Conservation (phyloP, 2,888 invertebrate species). For the Thecocarcelia acutangulata region DNA sequence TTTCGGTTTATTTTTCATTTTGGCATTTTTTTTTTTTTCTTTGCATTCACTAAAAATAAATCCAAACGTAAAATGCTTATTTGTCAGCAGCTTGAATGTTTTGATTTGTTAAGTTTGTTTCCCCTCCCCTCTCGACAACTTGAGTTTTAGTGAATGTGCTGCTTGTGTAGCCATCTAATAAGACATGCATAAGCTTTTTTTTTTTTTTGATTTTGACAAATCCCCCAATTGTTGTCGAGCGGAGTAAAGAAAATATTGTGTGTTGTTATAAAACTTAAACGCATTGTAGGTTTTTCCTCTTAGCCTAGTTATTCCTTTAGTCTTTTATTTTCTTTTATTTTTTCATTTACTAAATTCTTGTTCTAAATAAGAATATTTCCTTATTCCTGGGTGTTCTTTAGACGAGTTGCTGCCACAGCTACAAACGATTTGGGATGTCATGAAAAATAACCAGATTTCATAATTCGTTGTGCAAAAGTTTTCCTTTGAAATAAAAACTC, state of each 20-base stretch:
- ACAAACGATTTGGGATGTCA: background rate
- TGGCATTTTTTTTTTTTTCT: background rate
- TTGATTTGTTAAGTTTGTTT: conserved; percentile 10
- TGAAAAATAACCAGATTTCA: conserved; percentile 27
- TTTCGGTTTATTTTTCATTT: conserved; percentile 32
- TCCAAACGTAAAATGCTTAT: conserved; percentile 44
- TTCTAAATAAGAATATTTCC: background rate
- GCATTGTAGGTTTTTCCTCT: conserved; percentile 32
- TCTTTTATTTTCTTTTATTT: conserved; percentile 2
- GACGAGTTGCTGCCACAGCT: conserved; percentile 11
- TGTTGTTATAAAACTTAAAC: conserved; percentile 54
- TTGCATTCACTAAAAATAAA: conserved; percentile 3
- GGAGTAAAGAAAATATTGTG: conserved; percentile 48
- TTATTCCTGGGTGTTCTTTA: conserved; percentile 1
- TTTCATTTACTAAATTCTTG: background rate
- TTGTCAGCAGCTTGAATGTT: conserved; percentile 49
- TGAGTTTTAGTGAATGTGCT: conserved; percentile 12
- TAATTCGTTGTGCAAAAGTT: conserved; percentile 34
- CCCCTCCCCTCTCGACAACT: background rate
- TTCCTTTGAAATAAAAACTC: conserved; percentile 11
- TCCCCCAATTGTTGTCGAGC: conserved; percentile 59
- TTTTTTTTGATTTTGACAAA: conserved; percentile 63
- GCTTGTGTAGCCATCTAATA: conserved; percentile 16
- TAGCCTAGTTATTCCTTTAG: conserved; percentile 5
- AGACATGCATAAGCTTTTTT: conserved; percentile 50